phyloP scores from a whole-genome alignment of 2,797 vertebrate species.

The Anas georgica region DNA sequence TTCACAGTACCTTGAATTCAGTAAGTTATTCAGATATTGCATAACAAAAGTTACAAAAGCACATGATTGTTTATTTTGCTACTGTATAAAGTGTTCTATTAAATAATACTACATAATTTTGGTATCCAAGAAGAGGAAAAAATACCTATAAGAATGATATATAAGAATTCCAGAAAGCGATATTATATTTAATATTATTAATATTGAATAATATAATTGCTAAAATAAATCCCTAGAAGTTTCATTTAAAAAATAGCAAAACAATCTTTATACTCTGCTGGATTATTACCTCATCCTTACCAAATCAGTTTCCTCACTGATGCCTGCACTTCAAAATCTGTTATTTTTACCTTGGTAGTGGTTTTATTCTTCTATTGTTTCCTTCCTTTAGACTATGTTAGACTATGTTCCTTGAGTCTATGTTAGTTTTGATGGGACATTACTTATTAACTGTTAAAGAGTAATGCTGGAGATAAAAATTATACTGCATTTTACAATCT shows the following conservation, averaged over 20 bases:
- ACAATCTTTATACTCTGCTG: neutral
- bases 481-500: neutral
- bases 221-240: slow-evolving; percentile 17
- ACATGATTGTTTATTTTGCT: neutral
- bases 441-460: slow-evolving; percentile 9
- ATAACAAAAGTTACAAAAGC: neutral
- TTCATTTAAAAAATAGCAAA: neutral
- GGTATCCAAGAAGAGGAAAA: neutral
- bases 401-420: neutral
- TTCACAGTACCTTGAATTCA: neutral
- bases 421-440: neutral
- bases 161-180: neutral
- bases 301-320: slow-evolving; percentile 32
- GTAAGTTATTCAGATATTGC: neutral
- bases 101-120: neutral
- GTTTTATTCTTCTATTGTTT: neutral
- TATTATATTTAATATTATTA: neutral
- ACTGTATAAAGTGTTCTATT: neutral
- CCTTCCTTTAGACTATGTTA: neutral
- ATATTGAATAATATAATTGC: neutral
- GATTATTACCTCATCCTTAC: neutral
- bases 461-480: slow-evolving; percentile 26
- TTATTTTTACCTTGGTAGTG: neutral
- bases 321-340: neutral
- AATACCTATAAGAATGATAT: neutral